Evolutionary conservation across 2,113 vertebrate genomes (phyloP).

Genomic region (Hyaena hyaena): DNA sequence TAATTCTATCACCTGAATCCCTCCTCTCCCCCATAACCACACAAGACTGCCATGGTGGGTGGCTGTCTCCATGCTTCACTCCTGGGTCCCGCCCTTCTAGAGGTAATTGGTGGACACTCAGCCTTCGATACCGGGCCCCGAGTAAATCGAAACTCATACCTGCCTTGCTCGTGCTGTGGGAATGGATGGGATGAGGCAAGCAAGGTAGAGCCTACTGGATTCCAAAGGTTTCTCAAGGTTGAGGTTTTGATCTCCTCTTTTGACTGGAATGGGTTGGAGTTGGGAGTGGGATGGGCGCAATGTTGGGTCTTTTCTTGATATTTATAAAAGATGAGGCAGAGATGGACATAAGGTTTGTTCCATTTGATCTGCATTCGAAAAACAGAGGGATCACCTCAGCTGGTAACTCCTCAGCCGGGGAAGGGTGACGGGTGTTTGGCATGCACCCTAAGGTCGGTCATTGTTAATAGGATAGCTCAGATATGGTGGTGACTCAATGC

Average conservation of each 20-base stretch:
- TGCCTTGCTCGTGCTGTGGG: constrained; percentile 83
- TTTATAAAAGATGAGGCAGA: constrained; percentile 71
- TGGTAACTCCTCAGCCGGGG: too few relatives aligned
- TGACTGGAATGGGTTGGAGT: constrained; percentile 60
- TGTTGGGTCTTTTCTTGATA: constrained; percentile 53
- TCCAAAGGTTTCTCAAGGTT: constrained; percentile 85
- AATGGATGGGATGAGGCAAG: constrained; percentile 82
- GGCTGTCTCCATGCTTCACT: constrained; percentile 89
- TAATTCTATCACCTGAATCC: constrained; percentile 76
- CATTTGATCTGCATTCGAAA: constrained; percentile 50
- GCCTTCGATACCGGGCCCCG: constrained; percentile 88
- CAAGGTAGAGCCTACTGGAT: constrained; percentile 86
- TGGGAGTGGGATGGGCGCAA: too few relatives aligned
- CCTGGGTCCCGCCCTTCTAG: constrained; percentile 85
- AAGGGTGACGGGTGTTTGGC: not conserved
- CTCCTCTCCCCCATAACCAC: constrained; percentile 88
- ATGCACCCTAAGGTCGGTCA: not conserved
- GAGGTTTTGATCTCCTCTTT: constrained; percentile 78
- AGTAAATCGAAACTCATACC: constrained; percentile 86
- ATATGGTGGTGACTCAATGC: fast-evolving
- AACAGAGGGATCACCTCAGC: not conserved
- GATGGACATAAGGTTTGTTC: constrained; percentile 70
- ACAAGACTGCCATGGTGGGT: constrained; percentile 85
- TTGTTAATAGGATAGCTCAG: not conserved
- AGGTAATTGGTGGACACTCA: constrained; percentile 87